Conservation (phyloP, 2,113 vertebrate genomes). For the Amia ocellicauda region DNA sequence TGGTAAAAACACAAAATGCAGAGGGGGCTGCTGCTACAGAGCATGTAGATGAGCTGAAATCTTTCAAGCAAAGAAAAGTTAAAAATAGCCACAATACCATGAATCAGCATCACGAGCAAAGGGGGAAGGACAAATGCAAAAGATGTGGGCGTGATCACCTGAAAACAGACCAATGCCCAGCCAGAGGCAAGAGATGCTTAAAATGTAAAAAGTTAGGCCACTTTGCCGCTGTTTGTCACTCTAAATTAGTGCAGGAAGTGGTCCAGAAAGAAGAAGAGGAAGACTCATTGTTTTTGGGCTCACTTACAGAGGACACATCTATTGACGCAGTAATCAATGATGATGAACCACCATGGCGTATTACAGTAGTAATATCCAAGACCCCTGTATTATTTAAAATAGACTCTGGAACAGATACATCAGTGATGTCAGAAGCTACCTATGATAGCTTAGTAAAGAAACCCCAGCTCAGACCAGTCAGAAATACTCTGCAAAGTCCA, state of each 20-base stretch:
- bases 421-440: conserved; percentile 10
- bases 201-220: too few relatives aligned
- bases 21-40: conserved; percentile 7
- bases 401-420: conserved; percentile 13
- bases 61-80: neutral
- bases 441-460: neutral
- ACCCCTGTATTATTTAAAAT: conserved; percentile 11
- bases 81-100: neutral
- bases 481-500: conserved; percentile 8
- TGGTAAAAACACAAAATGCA: too few relatives aligned
- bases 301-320: neutral
- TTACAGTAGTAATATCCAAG: neutral
- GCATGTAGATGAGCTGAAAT: neutral
- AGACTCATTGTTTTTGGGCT: neutral
- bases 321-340: neutral
- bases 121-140: neutral
- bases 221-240: too few relatives aligned
- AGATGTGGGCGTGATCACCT: neutral
- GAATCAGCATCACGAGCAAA: neutral
- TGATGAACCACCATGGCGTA: conserved; percentile 13
- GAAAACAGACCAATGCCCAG: neutral
- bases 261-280: too few relatives aligned
- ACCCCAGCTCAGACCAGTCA: conserved; percentile 5
- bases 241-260: neutral
- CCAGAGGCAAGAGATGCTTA: too few relatives aligned